Evolutionary conservation across 2,888 invertebrate species (phyloP), one percentile per base, ranked within the genome.

Genomic region (Thecophora atra): DNA sequence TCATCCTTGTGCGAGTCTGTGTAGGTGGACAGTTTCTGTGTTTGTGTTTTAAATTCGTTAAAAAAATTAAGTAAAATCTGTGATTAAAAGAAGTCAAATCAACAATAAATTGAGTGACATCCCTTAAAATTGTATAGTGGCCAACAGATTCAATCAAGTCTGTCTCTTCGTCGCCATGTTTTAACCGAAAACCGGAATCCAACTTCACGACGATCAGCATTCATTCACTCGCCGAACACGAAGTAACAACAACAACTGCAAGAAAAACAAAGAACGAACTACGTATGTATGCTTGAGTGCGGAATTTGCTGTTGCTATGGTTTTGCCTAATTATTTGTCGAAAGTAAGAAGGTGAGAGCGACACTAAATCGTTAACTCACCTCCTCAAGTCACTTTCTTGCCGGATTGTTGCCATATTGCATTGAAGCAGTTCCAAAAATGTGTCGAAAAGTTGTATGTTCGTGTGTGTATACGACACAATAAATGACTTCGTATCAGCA

Each of bases 321-420:
- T 21, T 64, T 21, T 47, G 37, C 64, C 64, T 64, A 24, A 64
- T 64, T 64, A 47, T 44, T 44, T 64, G 64, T 64, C 47, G 64
- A 64, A 64, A 64, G 64, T 26, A 44, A 64, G 44, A 64, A 47
- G 47, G 64, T 64, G 64, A 64, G 64, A 64, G 24, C 26, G 21
- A 7, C 58, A 19, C 26, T 47, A 26, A 63, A 24, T 44, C 17
- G 26, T 17, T 47, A 47, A 64, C 64, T 64, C 44, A 19, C 47
- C 26, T 47, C 47, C 44, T 58, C 2, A 24, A 58, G 58, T 24
- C 58, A 28, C 28, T 28, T 58, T 64, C 47, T 4, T 24, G 47
- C 47, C 13, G 24, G 19, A 26, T 64, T 47, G 64, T 47, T 64
- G 26, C 64, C 64, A 64, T 26, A 64, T 64, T 64, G 64, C 26